Evolutionary conservation across 2,797 vertebrate species (phyloP), one percentile per base, ranked within the genome.

Genomic region (Eutrigla gurnardus): DNA sequence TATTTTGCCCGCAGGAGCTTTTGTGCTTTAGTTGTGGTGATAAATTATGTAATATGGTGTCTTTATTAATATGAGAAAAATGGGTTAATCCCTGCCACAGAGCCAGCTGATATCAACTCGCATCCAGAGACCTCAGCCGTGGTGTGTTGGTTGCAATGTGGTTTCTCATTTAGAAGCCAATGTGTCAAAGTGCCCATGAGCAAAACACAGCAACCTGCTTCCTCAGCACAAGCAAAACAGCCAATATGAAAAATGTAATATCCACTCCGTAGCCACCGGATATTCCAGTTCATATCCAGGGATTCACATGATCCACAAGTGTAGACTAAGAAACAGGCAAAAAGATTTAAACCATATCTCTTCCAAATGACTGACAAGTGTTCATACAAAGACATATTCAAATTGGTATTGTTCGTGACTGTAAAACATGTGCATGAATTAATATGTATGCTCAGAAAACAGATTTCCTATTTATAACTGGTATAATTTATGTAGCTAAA

Each of bases 191-290:
- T 66, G 50, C 18, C 60, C 49, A 52, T 42, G 18, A 82, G 66
- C 57, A 71, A 70, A 71, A 70, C 17, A 57, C 52, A 58, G 39
- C 58, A 70, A 70, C 0, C 57, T 63, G 57, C 70, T 37, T 64
- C 42, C 62, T 62, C 58, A 43, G 72, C 69, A 54, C 7, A 6
- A 33, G n/a, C 49, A 42, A 39, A 39, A 64, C 3, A 3, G 2
- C 15, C 40, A 15, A 36, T 57, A 62, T 52, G 6, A 68, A 75
- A 73, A 65, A 43, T 54, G 13, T 39, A 59, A 63, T 70, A 63
- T 52, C 6, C 12, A 11, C 39, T 12, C 4, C 25, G 25, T 25
- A 25, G 25, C 25, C 25, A 25, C 25, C 10, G 1, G 6, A 18
- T 10, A 54, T 18, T 45, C 33, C 5, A 35, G 9, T 13, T 18